Conservation (phyloP, 2,888 invertebrate genomes). For the Andricus quercusramuli region DNA sequence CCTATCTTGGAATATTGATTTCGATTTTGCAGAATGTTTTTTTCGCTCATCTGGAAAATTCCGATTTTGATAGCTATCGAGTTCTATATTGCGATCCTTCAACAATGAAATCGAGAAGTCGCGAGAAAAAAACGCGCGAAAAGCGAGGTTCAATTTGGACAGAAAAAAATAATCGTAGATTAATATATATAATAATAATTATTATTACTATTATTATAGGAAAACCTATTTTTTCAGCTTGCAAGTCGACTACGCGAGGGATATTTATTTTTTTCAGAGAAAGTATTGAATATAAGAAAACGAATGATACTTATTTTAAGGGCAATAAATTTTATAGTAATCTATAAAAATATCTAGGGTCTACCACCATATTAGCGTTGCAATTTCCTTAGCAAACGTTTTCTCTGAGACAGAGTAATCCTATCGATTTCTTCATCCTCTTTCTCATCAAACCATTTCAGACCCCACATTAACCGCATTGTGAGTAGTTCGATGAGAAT, state of each 20-base stretch:
- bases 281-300: not conserved
- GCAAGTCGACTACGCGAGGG: not conserved
- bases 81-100: too few relatives aligned
- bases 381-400: not conserved
- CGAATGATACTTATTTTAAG: not conserved
- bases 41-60: too few relatives aligned
- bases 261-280: not conserved
- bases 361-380: not conserved
- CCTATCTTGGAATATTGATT: too few relatives aligned
- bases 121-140: too few relatives aligned
- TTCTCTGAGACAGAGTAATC: not conserved
- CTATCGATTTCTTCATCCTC: conserved; percentile 5
- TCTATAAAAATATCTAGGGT: not conserved
- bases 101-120: too few relatives aligned
- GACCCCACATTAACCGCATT: conserved; percentile 6
- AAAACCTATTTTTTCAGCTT: not conserved
- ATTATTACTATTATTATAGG: too few relatives aligned
- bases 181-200: too few relatives aligned
- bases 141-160: too few relatives aligned
- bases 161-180: too few relatives aligned
- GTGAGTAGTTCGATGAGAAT: conserved; percentile 10
- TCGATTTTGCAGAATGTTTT: too few relatives aligned
- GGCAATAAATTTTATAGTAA: not conserved
- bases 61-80: too few relatives aligned
- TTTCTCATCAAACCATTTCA: conserved; percentile 8